Percentiles rank a stretch among this genome's conserved stretches.
Conservation (phyloP, 2,113 vertebrate species). For the Pithys albifrons region DNA sequence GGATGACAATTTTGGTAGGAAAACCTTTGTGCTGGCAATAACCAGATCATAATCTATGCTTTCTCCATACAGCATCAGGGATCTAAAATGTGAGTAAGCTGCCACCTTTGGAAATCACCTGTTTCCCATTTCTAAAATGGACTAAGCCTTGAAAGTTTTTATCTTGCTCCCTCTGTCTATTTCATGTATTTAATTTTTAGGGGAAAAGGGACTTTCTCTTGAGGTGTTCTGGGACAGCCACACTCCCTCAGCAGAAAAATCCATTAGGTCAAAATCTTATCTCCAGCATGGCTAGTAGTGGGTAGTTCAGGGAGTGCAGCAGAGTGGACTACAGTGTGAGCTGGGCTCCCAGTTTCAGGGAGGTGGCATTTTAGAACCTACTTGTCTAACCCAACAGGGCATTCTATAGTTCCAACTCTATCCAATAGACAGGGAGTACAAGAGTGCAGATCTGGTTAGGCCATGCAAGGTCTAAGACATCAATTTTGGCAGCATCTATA, state of each 20-base stretch:
- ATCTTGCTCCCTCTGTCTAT: not conserved
- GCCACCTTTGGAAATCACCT: fast-evolving
- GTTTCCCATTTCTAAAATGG: not conserved
- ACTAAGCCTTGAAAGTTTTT: not conserved
- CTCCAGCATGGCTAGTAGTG: not conserved
- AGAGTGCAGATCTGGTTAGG: not conserved
- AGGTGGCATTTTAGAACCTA: not conserved
- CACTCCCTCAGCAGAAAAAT: not conserved
- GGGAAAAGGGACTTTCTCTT: not conserved
- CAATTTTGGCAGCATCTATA: not conserved
- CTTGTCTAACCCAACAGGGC: not conserved
- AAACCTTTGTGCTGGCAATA: not conserved
- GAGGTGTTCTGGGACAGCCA: not conserved
- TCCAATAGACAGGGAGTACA: not conserved
- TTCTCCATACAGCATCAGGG: not conserved
- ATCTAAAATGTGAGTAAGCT: not conserved
- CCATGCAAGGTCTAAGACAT: not conserved
- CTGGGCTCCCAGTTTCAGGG: not conserved
- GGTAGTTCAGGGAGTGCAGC: not conserved
- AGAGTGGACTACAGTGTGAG: not conserved
- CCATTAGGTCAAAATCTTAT: not conserved
- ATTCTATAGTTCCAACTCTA: not conserved
- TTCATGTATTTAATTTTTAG: not conserved
- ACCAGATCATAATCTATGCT: not conserved
- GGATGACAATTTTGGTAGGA: not conserved